Percentiles rank a stretch among this genome's conserved stretches.
These are phyloP conservation scores for Drosophila recens DNA, from an alignment of 2,888 invertebrate species.

Conservation along the genomic window DNA sequence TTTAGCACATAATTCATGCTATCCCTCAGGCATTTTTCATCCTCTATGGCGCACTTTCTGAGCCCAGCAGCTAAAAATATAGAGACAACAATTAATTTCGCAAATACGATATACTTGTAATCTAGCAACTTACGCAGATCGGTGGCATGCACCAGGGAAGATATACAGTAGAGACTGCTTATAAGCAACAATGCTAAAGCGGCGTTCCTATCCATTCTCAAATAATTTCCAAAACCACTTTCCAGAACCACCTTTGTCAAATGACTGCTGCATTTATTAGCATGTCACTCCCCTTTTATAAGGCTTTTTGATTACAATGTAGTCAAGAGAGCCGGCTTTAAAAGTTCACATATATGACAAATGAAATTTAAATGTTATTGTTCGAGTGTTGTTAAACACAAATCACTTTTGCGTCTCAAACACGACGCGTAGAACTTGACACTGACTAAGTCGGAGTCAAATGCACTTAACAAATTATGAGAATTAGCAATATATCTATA, in stretches of 20 bases:
- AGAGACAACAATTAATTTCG: background rate
- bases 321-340: background rate
- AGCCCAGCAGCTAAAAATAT: constrained; percentile 54
- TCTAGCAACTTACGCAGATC: constrained; percentile 55
- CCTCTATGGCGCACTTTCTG: constrained; percentile 53
- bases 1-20: constrained; percentile 56
- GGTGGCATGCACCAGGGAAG: constrained; percentile 18
- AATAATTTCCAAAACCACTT: constrained; percentile 4
- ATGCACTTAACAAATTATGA: background rate
- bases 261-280: constrained; percentile 43
- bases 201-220: constrained; percentile 27
- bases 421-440: constrained; percentile 27
- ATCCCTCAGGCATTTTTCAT: constrained; percentile 60
- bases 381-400: constrained; percentile 38
- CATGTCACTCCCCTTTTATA: constrained; percentile 55
- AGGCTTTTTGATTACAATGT: background rate
- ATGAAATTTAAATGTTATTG: constrained; percentile 41
- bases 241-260: constrained; percentile 3
- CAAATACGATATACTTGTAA: background rate
- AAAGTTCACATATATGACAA: constrained; percentile 13
- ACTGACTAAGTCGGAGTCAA: constrained; percentile 30
- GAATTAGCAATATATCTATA: background rate
- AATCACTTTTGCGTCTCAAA: constrained; percentile 49
- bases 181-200: constrained; percentile 30
- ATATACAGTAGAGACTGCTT: constrained; percentile 12